phyloP scores from a whole-genome alignment of 2,888 invertebrate species.

The Cantharis rufa region DNA sequence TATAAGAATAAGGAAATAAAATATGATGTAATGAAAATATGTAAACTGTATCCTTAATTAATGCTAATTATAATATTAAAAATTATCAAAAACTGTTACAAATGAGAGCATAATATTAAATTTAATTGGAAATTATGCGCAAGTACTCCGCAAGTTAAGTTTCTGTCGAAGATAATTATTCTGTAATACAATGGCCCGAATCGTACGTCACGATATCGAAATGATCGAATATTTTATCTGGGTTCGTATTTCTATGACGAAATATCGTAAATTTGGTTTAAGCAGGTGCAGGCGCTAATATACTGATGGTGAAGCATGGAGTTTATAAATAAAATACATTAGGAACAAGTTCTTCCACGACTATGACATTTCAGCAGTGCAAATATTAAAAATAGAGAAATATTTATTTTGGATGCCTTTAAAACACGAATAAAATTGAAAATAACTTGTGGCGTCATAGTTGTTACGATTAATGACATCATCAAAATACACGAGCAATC shows the following conservation, averaged over 20 bases:
- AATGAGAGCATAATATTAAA: background rate
- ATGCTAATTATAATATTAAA: background rate
- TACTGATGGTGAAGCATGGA: slow-evolving; percentile 8
- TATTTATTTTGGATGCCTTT: slow-evolving; percentile 7
- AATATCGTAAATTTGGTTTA: slow-evolving; percentile 5
- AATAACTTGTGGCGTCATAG: slow-evolving; percentile 19
- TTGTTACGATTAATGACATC: slow-evolving; percentile 15
- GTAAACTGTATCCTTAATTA: background rate
- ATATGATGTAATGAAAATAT: background rate
- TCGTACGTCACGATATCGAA: background rate
- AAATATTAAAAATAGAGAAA: slow-evolving; percentile 6
- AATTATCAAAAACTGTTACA: background rate
- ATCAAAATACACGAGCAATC: background rate
- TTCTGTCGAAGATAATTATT: too few species aligned
- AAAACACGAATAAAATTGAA: slow-evolving; percentile 2
- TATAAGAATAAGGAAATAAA: too few species aligned
- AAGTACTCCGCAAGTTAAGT: too few species aligned
- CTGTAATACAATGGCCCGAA: background rate
- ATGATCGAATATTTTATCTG: background rate
- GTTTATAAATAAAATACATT: slow-evolving; percentile 17
- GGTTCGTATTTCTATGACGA: background rate
- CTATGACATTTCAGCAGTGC: background rate
- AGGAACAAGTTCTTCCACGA: background rate
- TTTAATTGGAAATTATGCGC: background rate
- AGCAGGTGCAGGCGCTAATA: slow-evolving; percentile 18